These are phyloP conservation scores for Hermetia illucens DNA, from an alignment of 1,140 invertebrate genomes.

Conservation along the genomic window DNA sequence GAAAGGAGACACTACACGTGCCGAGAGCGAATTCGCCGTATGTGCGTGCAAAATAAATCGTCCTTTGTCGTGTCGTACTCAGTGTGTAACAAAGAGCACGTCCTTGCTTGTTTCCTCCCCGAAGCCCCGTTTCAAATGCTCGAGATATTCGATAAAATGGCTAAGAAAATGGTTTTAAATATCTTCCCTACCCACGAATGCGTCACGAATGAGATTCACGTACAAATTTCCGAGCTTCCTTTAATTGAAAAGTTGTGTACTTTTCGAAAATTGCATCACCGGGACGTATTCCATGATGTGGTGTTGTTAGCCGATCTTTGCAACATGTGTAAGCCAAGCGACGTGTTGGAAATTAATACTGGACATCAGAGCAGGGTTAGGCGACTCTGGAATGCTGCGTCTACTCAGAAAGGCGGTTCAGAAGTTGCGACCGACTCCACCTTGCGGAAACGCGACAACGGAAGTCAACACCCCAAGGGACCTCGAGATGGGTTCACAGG, in stretches of 20 bases:
- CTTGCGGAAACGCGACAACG: no score
- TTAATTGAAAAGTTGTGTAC: conserved; percentile 86
- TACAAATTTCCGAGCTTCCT: conserved; percentile 83
- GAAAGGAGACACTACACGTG: conserved; percentile 75
- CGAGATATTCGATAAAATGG: conserved; percentile 85
- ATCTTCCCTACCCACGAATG: conserved; percentile 90
- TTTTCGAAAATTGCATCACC: conserved; percentile 88
- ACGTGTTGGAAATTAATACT: conserved; percentile 88
- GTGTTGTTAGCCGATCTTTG: conserved; percentile 86
- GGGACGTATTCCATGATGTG: conserved; percentile 79
- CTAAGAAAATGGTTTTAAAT: conserved; percentile 76
- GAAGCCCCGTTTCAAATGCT: conserved; percentile 91
- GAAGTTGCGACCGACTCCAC: no score
- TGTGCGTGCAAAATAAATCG: conserved; percentile 79
- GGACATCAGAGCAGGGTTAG: no score
- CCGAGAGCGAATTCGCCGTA: conserved; percentile 75
- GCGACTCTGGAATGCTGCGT: no score
- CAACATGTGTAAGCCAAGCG: conserved; percentile 90
- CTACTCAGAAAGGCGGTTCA: no score
- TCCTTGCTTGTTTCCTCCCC: conserved; percentile 86
- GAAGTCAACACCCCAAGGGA: no score
- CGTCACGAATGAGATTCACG: conserved; percentile 78
- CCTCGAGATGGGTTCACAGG: no score
- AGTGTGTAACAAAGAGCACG: conserved; percentile 72
- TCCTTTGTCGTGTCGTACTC: conserved; percentile 88